Percentiles rank a stretch among this genome's conserved stretches.
Evolutionary conservation across 2,888 invertebrate species (phyloP).

Genomic region (Eupithecia abbreviata): DNA sequence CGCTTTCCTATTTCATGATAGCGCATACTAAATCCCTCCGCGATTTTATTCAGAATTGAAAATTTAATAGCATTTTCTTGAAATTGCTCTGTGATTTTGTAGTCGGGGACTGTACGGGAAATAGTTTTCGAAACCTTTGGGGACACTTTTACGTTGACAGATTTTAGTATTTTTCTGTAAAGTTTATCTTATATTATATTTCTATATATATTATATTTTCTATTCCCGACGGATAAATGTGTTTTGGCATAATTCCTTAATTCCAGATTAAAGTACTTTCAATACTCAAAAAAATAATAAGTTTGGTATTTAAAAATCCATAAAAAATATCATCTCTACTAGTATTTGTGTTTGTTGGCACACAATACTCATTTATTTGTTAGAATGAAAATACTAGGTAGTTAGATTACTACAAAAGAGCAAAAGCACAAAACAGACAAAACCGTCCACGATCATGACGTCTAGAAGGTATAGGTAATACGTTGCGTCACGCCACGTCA

Average conservation of each 20-base stretch:
- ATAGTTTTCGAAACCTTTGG: background rate
- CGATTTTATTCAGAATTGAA: slow-evolving; percentile 21
- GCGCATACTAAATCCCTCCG: slow-evolving; percentile 29
- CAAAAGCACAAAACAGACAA: background rate
- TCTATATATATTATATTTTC: too few relatives aligned
- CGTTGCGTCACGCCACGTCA: background rate
- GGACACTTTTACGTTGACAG: background rate
- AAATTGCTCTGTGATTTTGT: slow-evolving; percentile 16
- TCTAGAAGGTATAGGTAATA: background rate
- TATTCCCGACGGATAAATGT: too few relatives aligned
- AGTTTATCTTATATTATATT: too few relatives aligned
- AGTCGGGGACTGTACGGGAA: background rate
- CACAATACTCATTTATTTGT: background rate
- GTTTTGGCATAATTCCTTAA: background rate
- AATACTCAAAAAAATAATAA: background rate
- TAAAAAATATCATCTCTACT: too few relatives aligned
- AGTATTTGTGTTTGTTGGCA: too few relatives aligned
- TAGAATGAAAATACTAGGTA: background rate
- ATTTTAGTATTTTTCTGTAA: background rate
- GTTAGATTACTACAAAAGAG: background rate
- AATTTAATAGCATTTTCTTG: slow-evolving; percentile 11
- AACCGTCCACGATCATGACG: background rate
- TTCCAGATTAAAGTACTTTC: background rate
- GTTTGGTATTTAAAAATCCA: background rate
- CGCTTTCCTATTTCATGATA: slow-evolving; percentile 28